A percentile compares a stretch with the other conserved stretches of the same genome.
phyloP scores from a whole-genome alignment of 2,113 vertebrate species.

The Dasypus novemcinctus region DNA sequence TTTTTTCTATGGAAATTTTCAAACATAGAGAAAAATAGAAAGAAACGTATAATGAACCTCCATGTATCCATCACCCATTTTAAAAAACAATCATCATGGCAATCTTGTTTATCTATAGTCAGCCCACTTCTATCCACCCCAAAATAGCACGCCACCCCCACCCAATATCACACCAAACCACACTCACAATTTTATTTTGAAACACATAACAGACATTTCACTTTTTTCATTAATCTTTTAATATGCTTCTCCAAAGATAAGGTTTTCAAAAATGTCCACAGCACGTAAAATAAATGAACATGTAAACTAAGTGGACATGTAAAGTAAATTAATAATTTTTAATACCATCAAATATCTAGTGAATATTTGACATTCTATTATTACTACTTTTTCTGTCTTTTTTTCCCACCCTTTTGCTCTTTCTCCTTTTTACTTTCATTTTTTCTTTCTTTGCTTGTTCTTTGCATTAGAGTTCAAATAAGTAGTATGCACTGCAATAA shows the following conservation, averaged over 20 bases:
- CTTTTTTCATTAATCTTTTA: background rate
- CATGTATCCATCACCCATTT: background rate
- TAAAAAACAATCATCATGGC: background rate
- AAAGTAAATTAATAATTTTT: background rate
- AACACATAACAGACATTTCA: background rate
- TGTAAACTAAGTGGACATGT: background rate
- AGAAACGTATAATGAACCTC: background rate
- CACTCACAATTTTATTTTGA: background rate
- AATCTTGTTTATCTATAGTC: background rate
- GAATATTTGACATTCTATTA: background rate
- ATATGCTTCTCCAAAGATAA: background rate
- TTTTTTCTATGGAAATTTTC: background rate
- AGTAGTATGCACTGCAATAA: background rate
- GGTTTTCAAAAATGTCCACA: background rate
- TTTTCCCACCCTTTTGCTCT: background rate
- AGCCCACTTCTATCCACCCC: background rate
- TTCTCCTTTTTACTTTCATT: background rate
- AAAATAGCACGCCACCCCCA: background rate
- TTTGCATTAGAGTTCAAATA: background rate
- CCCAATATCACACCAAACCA: background rate
- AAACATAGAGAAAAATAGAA: background rate
- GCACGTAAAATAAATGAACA: background rate
- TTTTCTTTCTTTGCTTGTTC: background rate
- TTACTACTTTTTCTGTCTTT: background rate
- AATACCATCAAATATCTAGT: background rate